Evolutionary conservation across 1,140 invertebrate genomes (phyloP).

Genomic region (Cydia splendana): DNA sequence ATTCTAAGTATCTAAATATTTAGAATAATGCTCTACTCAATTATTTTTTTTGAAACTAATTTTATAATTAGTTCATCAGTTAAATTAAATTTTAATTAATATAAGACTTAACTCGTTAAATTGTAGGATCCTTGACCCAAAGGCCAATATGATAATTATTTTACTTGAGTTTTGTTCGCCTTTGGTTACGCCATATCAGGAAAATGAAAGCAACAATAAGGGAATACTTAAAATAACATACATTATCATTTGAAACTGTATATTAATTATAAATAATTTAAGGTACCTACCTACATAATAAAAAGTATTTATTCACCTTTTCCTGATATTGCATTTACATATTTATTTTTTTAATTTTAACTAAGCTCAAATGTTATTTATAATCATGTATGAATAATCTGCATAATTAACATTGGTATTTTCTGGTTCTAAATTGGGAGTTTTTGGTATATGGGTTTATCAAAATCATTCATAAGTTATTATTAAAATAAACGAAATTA

Average conservation of each 20-base stretch:
- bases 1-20: too few relatives aligned
- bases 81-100: too few relatives aligned
- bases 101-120: background rate
- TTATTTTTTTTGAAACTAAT: too few relatives aligned
- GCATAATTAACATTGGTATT: slow-evolving; percentile 15
- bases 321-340: slow-evolving; percentile 42
- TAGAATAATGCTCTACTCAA: too few relatives aligned
- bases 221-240: too few relatives aligned
- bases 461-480: slow-evolving; percentile 16
- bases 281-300: too few relatives aligned
- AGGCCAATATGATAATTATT: background rate
- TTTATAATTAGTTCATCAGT: too few relatives aligned
- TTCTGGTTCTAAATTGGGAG: slow-evolving; percentile 25
- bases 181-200: slow-evolving; percentile 56
- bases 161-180: background rate
- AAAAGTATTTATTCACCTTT: slow-evolving; percentile 35
- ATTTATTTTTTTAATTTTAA: slow-evolving; percentile 24
- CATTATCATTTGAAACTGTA: too few relatives aligned
- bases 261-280: too few relatives aligned
- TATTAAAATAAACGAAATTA: background rate
- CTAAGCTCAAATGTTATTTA: slow-evolving; percentile 24
- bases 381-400: background rate
- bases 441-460: slow-evolving; percentile 1
- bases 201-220: slow-evolving; percentile 35
- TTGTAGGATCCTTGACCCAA: background rate